Evolutionary conservation across 1,140 invertebrate species (phyloP), one percentile per base, ranked within the genome.

Genomic region (Pseudachorutes palmiensis): DNA sequence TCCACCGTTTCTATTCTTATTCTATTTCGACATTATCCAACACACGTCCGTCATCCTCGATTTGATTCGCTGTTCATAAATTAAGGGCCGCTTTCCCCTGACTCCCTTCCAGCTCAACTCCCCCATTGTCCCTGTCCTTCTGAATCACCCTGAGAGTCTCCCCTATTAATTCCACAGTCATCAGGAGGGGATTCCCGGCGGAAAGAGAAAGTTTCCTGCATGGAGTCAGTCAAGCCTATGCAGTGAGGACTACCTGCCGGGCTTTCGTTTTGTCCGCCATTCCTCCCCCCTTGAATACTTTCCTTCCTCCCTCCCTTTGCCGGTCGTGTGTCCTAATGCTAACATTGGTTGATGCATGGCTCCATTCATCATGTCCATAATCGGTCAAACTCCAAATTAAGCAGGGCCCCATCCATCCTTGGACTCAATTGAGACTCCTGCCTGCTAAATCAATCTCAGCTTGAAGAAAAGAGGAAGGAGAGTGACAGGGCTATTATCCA

Each of bases 401-500:
- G n/a, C n/a, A n/a, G n/a, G n/a, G n/a, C n/a, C n/a, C n/a, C n/a
- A n/a, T n/a, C n/a, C n/a, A n/a, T n/a, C n/a, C n/a, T n/a, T n/a
- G 16, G 29, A 29, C 30, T 58, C 60, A 62, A 33, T 33, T 60
- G 58, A 60, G 58, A 28, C 33, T 33, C 49, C 22, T 51, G 49
- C 33, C 41, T 45, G 33, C 49, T 51, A 31, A 66, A 66, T 66
- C 65, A 66, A 66, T 66, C 65, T 59, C 65, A 24, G 65, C 48
- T 32, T 60, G 29, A 66, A 58, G 57, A 45, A 67, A 45, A 48
- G 30, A 55, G 66, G 66, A 65, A 45, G 51, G 30, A 55, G 66
- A 70, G 69, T 71, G 69, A 71, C 69, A 71, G 69, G 31, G 57
- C 65, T 67, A 70, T 70, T 70, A 70, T 61, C 66, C 66, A 67